Evolutionary conservation across 2,888 invertebrate genomes (phyloP), one percentile per base, ranked within the genome.

Genomic region (Rhabditophanes sp.): DNA sequence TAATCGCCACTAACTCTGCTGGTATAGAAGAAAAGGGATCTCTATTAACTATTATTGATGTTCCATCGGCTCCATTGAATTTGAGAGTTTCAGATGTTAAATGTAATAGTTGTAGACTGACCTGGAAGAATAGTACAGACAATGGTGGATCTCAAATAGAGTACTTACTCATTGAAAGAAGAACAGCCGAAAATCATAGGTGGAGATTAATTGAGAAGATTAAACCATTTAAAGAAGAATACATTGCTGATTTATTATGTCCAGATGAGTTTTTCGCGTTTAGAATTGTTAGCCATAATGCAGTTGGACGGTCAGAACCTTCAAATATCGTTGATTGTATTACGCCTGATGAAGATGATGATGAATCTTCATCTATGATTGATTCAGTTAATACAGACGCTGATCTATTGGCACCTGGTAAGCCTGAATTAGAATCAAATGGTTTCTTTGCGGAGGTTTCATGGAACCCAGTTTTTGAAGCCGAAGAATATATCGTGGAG

Each of bases 121-220:
- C 15, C 6, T 48, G 50, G 50, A 27, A 41, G 9, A 30, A 38
- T 9, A 19, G 26, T 3, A 21, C 25, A 4, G 25, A 38, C 19
- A 27, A 29, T 19, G 24, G 33, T 6, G 52, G 44, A 16, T 24
- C 40, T 12, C 33, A 33, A 3, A 33, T 51, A 11, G 48, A 48
- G 21, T 28, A 47, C 34, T 60, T 56, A 29, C 47, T 55, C 18
- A 48, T 60, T 25, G 60, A 60, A 36, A 31, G 52, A n/a, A 48
- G 42, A 29, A 49, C 41, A 17, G 41, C 34, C 30, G 45, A 45
- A 29, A 28, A 31, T 26, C 25, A 32, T 4, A 30, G 48, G 17
- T 48, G 48, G 48, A 31, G 48, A 11, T 42, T 50, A 32, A 24
- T 38, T 6, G 50, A 35, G 9, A 50, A 38, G 16, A 20, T 50